Percentiles rank a stretch among this genome's conserved stretches.
phyloP scores from a whole-genome alignment of 1,140 invertebrate genomes.

The Drosophila baimaii region DNA sequence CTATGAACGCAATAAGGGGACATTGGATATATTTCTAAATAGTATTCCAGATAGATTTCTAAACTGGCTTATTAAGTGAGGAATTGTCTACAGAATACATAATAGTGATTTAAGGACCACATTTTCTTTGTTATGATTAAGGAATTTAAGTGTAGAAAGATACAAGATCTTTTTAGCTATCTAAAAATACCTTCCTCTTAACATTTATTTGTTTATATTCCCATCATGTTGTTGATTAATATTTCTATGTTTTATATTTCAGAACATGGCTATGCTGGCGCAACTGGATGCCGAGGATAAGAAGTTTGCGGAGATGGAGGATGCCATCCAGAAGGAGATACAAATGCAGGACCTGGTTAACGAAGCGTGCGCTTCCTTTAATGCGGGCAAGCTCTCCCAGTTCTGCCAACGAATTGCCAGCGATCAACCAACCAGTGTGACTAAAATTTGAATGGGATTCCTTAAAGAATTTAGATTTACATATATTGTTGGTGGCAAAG shows the following conservation, averaged over 20 bases:
- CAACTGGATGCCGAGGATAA: constrained; percentile 55
- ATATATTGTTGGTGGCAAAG: neutral
- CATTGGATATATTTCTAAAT: too few relatives aligned
- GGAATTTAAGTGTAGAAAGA: too few relatives aligned
- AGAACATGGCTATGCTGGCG: constrained; percentile 71
- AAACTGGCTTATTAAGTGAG: too few relatives aligned
- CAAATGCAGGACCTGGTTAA: constrained; percentile 48
- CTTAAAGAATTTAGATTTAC: neutral
- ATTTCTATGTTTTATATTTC: neutral
- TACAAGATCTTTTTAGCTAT: too few relatives aligned
- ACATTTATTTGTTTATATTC: neutral
- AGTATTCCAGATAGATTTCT: too few relatives aligned
- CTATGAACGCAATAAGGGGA: too few relatives aligned
- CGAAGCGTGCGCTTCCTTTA: constrained; percentile 14
- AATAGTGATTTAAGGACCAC: too few relatives aligned
- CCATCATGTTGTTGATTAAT: neutral
- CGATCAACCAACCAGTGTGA: neutral
- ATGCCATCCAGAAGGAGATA: constrained; percentile 49
- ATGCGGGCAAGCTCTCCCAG: constrained; percentile 27
- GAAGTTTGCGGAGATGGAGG: constrained; percentile 41
- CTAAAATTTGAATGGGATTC: neutral
- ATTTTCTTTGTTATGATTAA: too few relatives aligned
- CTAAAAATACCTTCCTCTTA: neutral
- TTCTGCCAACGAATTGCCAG: constrained; percentile 22
- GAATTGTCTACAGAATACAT: too few relatives aligned